phyloP scores from a whole-genome alignment of 2,113 vertebrate species.

The Cettia cetti region DNA sequence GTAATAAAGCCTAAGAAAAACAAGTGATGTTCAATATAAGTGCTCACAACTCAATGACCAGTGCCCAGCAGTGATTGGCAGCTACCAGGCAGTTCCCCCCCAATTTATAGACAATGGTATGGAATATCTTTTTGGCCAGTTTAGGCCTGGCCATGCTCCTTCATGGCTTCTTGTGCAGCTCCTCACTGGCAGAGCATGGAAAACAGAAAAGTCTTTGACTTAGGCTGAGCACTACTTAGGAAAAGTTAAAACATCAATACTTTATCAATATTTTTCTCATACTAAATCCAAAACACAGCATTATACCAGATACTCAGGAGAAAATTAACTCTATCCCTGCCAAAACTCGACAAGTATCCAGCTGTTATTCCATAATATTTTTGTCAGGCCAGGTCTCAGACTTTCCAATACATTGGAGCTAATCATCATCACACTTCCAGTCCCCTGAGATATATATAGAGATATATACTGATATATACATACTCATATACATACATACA shows the following conservation, averaged over 20 bases:
- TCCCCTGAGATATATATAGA: background rate
- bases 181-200: background rate
- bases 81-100: background rate
- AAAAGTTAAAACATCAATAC: background rate
- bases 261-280: background rate
- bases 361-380: background rate
- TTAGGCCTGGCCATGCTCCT: background rate
- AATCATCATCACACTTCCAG: background rate
- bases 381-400: background rate
- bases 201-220: background rate
- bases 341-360: background rate
- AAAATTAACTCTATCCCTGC: background rate
- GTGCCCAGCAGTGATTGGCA: background rate
- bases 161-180: background rate
- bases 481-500: accelerated
- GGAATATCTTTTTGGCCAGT: background rate
- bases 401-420: background rate
- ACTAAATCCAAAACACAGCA: background rate
- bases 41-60: background rate
- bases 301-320: background rate
- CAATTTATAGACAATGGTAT: background rate
- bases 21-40: background rate
- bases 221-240: background rate
- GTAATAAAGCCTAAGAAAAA: background rate
- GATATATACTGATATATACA: background rate